phyloP scores from a whole-genome alignment of 2,888 invertebrate genomes.

The Psococerastis gibbosa region DNA sequence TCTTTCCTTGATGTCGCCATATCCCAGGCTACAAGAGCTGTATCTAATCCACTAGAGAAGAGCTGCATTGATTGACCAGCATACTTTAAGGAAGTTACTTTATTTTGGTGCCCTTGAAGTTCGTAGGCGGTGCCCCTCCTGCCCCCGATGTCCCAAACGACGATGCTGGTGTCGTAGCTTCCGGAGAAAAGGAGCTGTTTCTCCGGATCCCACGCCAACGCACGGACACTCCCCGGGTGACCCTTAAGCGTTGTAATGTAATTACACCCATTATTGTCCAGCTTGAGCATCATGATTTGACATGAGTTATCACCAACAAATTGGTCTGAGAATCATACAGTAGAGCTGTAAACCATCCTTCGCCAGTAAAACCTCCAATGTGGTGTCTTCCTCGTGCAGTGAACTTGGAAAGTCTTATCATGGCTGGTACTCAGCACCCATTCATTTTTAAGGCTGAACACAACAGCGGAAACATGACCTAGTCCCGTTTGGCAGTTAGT shows the following conservation, averaged over 20 bases:
- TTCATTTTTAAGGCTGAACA: conserved; percentile 63
- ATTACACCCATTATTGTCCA: conserved; percentile 59
- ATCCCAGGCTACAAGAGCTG: conserved; percentile 85
- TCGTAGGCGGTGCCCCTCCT: conserved; percentile 77
- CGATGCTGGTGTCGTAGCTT: conserved; percentile 85
- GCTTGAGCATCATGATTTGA: conserved; percentile 85
- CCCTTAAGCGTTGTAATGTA: conserved; percentile 76
- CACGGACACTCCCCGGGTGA: conserved; percentile 78
- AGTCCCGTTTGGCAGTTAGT: conserved; percentile 66
- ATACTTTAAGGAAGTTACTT: conserved; percentile 77
- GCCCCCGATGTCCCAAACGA: conserved; percentile 98
- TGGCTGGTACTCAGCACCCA: conserved; percentile 87
- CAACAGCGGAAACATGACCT: conserved; percentile 65
- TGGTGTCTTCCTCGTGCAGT: conserved; percentile 84
- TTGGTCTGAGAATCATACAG: conserved; percentile 85
- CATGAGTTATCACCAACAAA: conserved; percentile 96
- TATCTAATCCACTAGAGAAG: conserved; percentile 80
- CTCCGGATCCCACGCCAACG: conserved; percentile 82
- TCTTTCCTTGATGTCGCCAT: conserved; percentile 75
- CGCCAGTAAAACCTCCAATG: conserved; percentile 72
- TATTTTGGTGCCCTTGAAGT: conserved; percentile 85
- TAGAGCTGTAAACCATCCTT: conserved; percentile 82
- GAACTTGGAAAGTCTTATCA: conserved; percentile 88
- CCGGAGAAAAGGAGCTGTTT: conserved; percentile 88
- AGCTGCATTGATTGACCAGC: conserved; percentile 59